phyloP scores from a whole-genome alignment of 2,888 invertebrate genomes.

The Lissocephala sabroskyi region DNA sequence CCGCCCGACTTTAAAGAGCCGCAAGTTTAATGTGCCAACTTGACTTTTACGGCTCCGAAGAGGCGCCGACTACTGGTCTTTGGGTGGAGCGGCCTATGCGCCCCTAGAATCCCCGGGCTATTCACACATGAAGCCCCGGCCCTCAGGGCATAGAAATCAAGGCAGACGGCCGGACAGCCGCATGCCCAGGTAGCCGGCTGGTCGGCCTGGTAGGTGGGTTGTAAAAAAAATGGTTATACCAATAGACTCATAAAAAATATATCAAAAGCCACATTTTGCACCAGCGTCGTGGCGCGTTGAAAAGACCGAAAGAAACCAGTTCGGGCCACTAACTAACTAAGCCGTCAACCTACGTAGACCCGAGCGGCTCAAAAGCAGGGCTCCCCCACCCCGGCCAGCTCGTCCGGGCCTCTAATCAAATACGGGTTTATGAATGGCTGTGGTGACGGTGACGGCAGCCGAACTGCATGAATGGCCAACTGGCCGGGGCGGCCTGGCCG shows the following conservation, averaged over 20 bases:
- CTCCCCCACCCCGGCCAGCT: background rate
- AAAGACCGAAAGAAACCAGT: slow-evolving; percentile 17
- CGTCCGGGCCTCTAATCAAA: slow-evolving; percentile 21
- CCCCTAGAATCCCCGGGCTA: too few relatives aligned
- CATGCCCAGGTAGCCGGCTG: background rate
- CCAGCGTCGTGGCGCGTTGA: background rate
- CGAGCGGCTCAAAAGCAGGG: background rate
- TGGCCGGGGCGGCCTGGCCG: slow-evolving; percentile 1
- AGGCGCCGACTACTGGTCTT: slow-evolving; percentile 34
- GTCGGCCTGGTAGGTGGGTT: background rate
- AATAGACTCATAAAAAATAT: slow-evolving; percentile 44
- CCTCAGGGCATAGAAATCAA: slow-evolving; percentile 33
- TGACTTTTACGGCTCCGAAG: slow-evolving; percentile 1
- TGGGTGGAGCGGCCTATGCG: slow-evolving; percentile 12
- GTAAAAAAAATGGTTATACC: slow-evolving; percentile 27
- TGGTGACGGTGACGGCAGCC: slow-evolving; percentile 3
- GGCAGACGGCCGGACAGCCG: background rate
- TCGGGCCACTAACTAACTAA: slow-evolving; percentile 45
- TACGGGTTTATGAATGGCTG: slow-evolving; percentile 57
- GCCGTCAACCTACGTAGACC: slow-evolving; percentile 11
- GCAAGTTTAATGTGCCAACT: slow-evolving; percentile 28
- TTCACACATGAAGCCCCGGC: background rate
- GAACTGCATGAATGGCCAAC: slow-evolving; percentile 46
- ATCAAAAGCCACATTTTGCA: slow-evolving; percentile 31
- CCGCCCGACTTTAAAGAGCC: slow-evolving; percentile 2